phyloP scores from a whole-genome alignment of 1,140 invertebrate genomes.

The Bombus waltoni region DNA sequence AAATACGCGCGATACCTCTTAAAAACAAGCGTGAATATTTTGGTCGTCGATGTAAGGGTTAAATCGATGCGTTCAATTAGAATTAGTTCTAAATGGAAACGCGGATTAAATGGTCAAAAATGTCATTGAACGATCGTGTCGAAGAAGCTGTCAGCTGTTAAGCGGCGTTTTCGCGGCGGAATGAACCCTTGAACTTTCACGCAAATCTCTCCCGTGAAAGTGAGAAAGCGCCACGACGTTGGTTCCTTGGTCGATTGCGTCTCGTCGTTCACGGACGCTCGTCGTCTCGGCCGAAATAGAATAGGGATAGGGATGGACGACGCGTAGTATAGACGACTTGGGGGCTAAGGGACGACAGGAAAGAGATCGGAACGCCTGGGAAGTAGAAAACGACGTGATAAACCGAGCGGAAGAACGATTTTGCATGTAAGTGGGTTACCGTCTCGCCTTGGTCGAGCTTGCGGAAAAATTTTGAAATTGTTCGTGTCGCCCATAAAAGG shows the following conservation, averaged over 20 bases:
- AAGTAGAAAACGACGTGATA: slow-evolving; percentile 26
- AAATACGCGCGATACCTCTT: no score
- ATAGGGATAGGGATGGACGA: neutral
- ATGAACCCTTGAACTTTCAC: slow-evolving; percentile 15
- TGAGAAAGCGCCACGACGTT: neutral
- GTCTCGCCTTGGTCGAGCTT: slow-evolving; percentile 19
- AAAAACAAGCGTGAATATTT: no score
- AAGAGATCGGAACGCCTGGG: slow-evolving; percentile 15
- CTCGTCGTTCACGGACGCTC: no score
- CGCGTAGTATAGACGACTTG: neutral
- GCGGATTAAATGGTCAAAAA: no score
- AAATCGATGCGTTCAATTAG: neutral
- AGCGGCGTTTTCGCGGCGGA: slow-evolving; percentile 9
- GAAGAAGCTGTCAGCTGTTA: neutral
- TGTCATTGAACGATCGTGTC: neutral
- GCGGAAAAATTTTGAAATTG: slow-evolving; percentile 53
- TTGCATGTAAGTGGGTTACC: slow-evolving; percentile 55
- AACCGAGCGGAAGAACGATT: slow-evolving; percentile 53
- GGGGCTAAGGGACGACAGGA: neutral
- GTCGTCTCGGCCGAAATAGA: neutral
- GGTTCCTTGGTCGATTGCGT: slow-evolving; percentile 29
- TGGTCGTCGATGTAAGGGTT: no score
- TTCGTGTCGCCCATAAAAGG: slow-evolving; percentile 10
- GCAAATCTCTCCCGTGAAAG: slow-evolving; percentile 13
- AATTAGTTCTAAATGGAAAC: neutral